Percentiles rank a stretch among this genome's conserved stretches.
These are phyloP conservation scores for Cheirogaleus medius DNA, from an alignment of 2,113 vertebrate genomes.

Conservation along the genomic window DNA sequence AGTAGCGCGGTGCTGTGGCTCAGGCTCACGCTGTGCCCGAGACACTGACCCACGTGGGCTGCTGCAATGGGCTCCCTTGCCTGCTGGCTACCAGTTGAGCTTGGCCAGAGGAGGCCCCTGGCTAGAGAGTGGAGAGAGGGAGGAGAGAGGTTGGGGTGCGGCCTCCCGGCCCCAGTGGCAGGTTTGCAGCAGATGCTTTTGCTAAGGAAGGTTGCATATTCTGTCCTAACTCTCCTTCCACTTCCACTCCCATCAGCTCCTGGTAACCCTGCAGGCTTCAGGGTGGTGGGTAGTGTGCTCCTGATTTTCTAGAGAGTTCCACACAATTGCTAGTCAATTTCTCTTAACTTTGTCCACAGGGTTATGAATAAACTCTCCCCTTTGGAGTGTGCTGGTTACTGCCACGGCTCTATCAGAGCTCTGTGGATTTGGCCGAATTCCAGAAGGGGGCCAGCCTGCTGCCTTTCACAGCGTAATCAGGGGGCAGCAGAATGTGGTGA, in stretches of 20 bases:
- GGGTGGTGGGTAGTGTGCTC: background rate
- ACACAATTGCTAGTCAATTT: background rate
- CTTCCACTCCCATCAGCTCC: background rate
- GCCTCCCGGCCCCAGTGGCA: background rate
- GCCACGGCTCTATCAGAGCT: background rate
- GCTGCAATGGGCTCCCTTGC: background rate
- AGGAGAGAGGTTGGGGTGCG: fast-evolving
- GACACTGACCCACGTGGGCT: background rate
- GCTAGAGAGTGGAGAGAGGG: background rate
- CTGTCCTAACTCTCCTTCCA: fast-evolving
- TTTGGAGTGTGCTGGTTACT: background rate
- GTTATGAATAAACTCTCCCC: background rate
- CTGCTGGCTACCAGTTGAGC: background rate
- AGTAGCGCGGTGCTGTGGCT: background rate
- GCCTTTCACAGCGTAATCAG: background rate
- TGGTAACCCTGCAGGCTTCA: background rate
- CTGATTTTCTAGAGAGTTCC: background rate
- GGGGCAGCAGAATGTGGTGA: background rate
- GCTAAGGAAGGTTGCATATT: background rate
- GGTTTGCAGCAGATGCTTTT: background rate
- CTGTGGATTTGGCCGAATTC: background rate
- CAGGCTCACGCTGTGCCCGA: background rate
- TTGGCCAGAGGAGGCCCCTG: background rate
- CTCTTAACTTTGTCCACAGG: background rate
- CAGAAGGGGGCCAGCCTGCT: background rate